Conservation (phyloP, 2,888 invertebrate genomes). For the Aporophyla lueneburgensis region DNA sequence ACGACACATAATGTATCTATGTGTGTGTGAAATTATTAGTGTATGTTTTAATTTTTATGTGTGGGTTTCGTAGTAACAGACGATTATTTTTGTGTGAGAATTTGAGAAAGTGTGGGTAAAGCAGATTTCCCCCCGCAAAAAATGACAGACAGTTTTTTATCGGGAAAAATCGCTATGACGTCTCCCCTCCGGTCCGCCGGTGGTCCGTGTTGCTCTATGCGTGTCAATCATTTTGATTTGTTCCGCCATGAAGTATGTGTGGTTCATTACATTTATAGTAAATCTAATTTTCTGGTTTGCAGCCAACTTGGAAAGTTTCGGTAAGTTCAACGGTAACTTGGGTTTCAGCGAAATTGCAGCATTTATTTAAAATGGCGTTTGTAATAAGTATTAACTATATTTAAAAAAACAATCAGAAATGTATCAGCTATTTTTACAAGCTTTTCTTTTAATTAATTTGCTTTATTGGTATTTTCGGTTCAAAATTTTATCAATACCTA, state of each 20-base stretch:
- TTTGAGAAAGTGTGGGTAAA: too few relatives aligned
- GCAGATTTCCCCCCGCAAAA: too few relatives aligned
- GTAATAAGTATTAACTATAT: slow-evolving; percentile 12
- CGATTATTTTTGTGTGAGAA: too few relatives aligned
- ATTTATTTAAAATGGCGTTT: slow-evolving; percentile 27
- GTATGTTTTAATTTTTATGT: too few relatives aligned
- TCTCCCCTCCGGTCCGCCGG: too few relatives aligned
- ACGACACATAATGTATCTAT: too few relatives aligned
- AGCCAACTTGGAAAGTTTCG: slow-evolving; percentile 93
- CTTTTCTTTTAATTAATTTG: slow-evolving; percentile 29
- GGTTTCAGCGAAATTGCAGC: slow-evolving; percentile 17
- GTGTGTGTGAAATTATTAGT: too few relatives aligned
- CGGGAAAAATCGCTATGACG: too few relatives aligned
- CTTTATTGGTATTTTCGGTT: slow-evolving; percentile 24
- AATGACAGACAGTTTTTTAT: too few relatives aligned
- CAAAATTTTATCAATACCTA: neutral
- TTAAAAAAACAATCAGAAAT: neutral
- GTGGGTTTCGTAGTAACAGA: too few relatives aligned
- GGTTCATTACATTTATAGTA: slow-evolving; percentile 33
- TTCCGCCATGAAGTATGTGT: neutral
- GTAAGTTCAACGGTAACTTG: slow-evolving; percentile 76
- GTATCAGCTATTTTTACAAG: slow-evolving; percentile 17
- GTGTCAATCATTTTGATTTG: neutral
- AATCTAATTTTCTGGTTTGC: slow-evolving; percentile 76
- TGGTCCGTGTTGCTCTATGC: too few relatives aligned